Conservation (phyloP, 2,113 vertebrate genomes). For the Nasalis larvatus region DNA sequence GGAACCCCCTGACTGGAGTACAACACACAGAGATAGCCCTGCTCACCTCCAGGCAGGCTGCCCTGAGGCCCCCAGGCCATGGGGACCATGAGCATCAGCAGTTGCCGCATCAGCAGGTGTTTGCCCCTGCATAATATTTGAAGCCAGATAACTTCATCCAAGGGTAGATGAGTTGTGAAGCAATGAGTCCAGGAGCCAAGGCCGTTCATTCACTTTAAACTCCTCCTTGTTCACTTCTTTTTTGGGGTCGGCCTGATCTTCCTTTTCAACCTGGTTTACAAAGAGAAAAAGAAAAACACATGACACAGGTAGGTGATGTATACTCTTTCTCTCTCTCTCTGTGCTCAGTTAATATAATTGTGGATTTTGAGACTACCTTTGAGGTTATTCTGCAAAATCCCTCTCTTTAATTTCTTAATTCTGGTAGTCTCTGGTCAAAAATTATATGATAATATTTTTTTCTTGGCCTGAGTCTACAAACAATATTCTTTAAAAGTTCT, state of each 20-base stretch:
- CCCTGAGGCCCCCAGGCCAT: neutral
- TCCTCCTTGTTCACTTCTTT: conserved; percentile 58
- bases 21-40: neutral
- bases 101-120: neutral
- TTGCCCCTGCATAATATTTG: neutral
- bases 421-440: neutral
- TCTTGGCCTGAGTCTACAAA: neutral
- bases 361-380: neutral
- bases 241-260: conserved; percentile 40
- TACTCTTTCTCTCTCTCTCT: neutral
- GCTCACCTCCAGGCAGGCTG: conserved; percentile 70
- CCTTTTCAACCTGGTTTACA: conserved; percentile 67
- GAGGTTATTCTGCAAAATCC: neutral
- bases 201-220: neutral
- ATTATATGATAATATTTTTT: neutral
- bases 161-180: neutral
- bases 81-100: neutral
- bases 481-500: neutral
- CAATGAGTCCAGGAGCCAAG: neutral
- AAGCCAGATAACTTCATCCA: neutral
- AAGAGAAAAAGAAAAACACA: conserved; percentile 11
- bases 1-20: neutral
- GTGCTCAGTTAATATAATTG: neutral
- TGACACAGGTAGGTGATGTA: neutral
- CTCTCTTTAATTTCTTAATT: neutral